These are phyloP conservation scores for Erpobdella octoculata DNA, from an alignment of 2,888 invertebrate species.

Conservation along the genomic window DNA sequence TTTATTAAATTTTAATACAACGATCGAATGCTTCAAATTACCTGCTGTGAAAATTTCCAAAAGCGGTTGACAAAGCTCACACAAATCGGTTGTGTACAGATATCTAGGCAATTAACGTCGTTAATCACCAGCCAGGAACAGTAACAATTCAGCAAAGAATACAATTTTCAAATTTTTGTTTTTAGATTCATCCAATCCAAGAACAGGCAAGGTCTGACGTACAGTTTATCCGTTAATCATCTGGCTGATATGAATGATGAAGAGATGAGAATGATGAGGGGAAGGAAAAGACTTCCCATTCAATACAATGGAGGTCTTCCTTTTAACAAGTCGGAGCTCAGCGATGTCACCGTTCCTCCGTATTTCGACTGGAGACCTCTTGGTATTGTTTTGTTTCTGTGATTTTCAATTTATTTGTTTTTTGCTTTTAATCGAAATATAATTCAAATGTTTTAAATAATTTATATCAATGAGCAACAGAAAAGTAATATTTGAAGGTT, in stretches of 20 bases:
- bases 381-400: slow-evolving; percentile 50
- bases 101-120: too few relatives aligned
- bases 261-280: slow-evolving; percentile 58
- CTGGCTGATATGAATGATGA: slow-evolving; percentile 72
- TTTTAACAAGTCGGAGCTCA: slow-evolving; percentile 59
- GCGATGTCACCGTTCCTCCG: slow-evolving; percentile 58
- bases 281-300: slow-evolving; percentile 45
- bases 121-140: too few relatives aligned
- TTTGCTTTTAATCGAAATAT: not conserved
- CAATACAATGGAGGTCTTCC: slow-evolving; percentile 66
- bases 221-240: slow-evolving; percentile 73
- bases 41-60: not conserved
- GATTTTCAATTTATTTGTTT: too few relatives aligned
- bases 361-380: slow-evolving; percentile 79
- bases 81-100: too few relatives aligned
- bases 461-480: not conserved
- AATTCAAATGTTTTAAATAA: not conserved
- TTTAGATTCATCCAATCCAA: slow-evolving; percentile 68
- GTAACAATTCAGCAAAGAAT: too few relatives aligned
- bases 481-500: not conserved
- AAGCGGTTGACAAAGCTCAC: not conserved
- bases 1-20: too few relatives aligned
- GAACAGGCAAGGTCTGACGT: slow-evolving; percentile 69
- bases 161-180: not conserved
- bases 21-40: too few relatives aligned